phyloP scores from a whole-genome alignment of 2,888 invertebrate species.

The Gymnosoma rotundatum region DNA sequence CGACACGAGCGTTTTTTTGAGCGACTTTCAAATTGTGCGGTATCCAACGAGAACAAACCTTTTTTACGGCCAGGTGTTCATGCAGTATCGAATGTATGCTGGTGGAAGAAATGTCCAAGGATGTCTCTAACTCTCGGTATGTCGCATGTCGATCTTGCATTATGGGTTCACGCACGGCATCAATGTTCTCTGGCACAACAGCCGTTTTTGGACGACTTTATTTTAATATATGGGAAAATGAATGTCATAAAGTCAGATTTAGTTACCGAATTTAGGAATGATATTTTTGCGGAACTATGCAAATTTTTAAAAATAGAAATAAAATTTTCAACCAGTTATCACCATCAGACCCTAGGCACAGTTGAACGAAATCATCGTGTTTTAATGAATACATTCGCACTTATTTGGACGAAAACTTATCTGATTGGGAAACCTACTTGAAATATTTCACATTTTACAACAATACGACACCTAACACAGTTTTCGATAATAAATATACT shows the following conservation, averaged over 20 bases:
- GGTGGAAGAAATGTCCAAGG: too few species aligned
- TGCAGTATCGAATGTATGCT: too few species aligned
- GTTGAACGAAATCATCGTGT: conserved; percentile 41
- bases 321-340: conserved; percentile 10
- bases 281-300: conserved; percentile 20
- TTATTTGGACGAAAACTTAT: not conserved
- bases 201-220: conserved; percentile 10
- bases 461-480: conserved; percentile 24
- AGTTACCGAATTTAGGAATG: conserved; percentile 1
- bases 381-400: conserved; percentile 29
- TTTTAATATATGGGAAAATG: conserved; percentile 2
- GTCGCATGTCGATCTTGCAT: too few species aligned
- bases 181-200: too few species aligned
- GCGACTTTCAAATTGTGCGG: too few species aligned
- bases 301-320: conserved; percentile 7
- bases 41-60: too few species aligned
- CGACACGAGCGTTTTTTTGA: too few species aligned
- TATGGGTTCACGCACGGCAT: too few species aligned
- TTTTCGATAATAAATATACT: too few species aligned
- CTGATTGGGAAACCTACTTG: conserved; percentile 24
- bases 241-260: conserved; percentile 16
- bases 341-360: conserved; percentile 23
- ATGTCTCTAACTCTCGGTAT: too few species aligned
- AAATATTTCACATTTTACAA: conserved; percentile 29
- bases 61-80: too few species aligned